phyloP scores from a whole-genome alignment of 35 echinoderm and acorn worm genomes.

The Ophioderma brevispina region DNA sequence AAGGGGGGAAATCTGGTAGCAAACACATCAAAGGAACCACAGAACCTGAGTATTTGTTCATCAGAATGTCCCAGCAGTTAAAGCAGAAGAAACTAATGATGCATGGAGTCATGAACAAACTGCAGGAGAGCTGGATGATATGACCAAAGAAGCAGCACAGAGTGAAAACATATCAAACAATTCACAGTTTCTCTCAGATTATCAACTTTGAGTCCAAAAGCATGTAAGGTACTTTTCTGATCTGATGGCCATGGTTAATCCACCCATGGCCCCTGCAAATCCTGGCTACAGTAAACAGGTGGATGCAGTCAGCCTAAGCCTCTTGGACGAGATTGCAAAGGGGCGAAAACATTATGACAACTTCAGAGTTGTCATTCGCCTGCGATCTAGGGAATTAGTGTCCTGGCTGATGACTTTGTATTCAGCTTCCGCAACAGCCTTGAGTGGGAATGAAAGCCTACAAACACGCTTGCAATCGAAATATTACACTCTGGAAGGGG shows the following conservation, averaged over 20 bases:
- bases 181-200: not conserved
- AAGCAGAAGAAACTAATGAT: not conserved
- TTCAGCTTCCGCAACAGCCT: conserved; percentile 29
- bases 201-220: not conserved
- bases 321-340: not conserved
- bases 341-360: not conserved
- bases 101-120: not conserved
- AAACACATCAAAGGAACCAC: not conserved
- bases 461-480: not conserved
- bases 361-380: not conserved
- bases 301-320: not conserved
- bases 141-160: not conserved
- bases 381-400: conserved; percentile 9
- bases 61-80: conserved; percentile 4
- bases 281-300: conserved; percentile 17
- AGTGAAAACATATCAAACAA: conserved; percentile 4
- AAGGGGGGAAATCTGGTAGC: not conserved
- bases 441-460: not conserved
- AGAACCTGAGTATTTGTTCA: conserved; percentile 10
- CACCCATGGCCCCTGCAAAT: conserved; percentile 24
- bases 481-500: conserved; percentile 6
- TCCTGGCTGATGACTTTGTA: conserved; percentile 33
- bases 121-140: not conserved
- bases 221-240: not conserved
- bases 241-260: not conserved